Conservation (phyloP, 2,888 invertebrate genomes). For the Coleophora deauratella region DNA sequence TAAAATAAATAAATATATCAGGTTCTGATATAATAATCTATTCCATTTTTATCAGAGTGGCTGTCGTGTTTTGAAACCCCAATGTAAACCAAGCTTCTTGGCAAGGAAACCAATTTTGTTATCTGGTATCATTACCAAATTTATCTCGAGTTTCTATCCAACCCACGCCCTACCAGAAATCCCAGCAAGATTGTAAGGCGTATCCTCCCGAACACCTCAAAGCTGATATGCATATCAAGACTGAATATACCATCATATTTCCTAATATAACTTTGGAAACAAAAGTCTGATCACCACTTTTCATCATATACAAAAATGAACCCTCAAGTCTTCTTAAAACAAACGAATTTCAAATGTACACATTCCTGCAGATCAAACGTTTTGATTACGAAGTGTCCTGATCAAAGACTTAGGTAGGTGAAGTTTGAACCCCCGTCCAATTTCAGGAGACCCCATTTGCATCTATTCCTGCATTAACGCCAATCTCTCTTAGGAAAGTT, state of each 20-base stretch:
- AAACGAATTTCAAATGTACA: constrained; percentile 12
- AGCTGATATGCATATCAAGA: constrained; percentile 39
- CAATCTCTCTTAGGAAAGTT: constrained; percentile 23
- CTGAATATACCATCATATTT: constrained; percentile 32
- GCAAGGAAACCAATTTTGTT: too few relatives aligned
- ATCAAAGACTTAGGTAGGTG: constrained; percentile 43
- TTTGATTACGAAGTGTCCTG: constrained; percentile 13
- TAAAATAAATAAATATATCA: too few relatives aligned
- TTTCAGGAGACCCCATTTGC: constrained; percentile 55
- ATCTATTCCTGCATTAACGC: constrained; percentile 44
- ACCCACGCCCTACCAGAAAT: constrained; percentile 53
- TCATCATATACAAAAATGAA: constrained; percentile 18
- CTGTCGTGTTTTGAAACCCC: too few relatives aligned
- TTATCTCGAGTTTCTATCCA: constrained; percentile 44
- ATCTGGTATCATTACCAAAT: constrained; percentile 8
- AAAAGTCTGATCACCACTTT: constrained; percentile 17
- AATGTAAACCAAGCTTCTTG: too few relatives aligned
- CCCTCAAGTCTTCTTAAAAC: constrained; percentile 11
- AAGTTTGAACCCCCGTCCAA: constrained; percentile 54
- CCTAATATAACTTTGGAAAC: constrained; percentile 11
- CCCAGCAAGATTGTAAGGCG: constrained; percentile 40
- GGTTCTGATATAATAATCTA: too few relatives aligned
- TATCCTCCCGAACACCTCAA: constrained; percentile 33
- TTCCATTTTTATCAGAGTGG: too few relatives aligned
- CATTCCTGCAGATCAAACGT: constrained; percentile 7